Base-by-base conservation (phyloP, 2,888 invertebrate species). In the Colletes collaris region DNA sequence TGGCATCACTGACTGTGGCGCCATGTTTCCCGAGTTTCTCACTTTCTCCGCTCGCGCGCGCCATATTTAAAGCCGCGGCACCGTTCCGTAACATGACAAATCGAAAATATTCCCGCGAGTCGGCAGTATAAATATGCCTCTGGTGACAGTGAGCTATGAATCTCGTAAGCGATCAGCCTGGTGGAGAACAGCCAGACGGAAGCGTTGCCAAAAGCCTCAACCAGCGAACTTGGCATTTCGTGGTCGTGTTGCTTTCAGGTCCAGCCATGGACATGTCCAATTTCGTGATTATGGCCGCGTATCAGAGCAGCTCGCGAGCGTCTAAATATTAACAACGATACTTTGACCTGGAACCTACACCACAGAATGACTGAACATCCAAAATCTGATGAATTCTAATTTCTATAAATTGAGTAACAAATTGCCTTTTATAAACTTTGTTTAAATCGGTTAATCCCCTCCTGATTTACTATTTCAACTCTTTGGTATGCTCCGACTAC, bases 121-220 rank as follows among this genome's bases (percentile, higher is more conserved):
- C 5, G 40, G 27, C 46, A 68, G 55, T 66, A 67, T 67, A 81
- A 81, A 80, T 80, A 67, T 67, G 53, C 53, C 56, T 10, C 44
- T 44, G 59, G 56, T 19, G 55, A 44, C 66, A 74, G 67, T 53
- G 67, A 65, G 69, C 49, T 64, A 53, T 67, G 62, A 52, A 49
- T 66, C 44, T 53, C 40, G 59, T 40, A 46, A 62, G 49, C 27
- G 70, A 76, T 74, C 67, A 69, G 35, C 64, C 59, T 40, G 56
- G 56, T 72, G 85, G 80, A 82, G 68, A 73, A 70, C 52, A 46
- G 82, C 76, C 80, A 85, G 76, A 66, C 44, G 40, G 64, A 62
- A 69, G 16, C n/a, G 65, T 35, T 81, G 82, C 82, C 85, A 85
- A 85, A 82, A 78, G 58, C 66, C 66, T 59, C 71, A 19, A 52